Base-by-base conservation (phyloP, 2,113 vertebrate genomes). In the Notechis scutatus region DNA sequence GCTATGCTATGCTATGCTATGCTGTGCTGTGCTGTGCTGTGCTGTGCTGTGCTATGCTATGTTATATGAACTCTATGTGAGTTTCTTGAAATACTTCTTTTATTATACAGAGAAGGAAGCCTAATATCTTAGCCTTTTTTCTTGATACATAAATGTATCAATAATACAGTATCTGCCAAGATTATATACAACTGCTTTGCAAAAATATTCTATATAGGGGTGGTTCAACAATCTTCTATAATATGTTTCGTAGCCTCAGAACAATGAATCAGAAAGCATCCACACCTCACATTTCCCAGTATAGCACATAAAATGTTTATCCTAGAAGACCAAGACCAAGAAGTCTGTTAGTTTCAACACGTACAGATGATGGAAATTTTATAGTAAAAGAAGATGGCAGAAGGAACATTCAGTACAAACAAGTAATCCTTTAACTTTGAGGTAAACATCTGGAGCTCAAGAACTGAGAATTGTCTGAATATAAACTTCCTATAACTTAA, bases 341-440 rank as follows among this genome's bases (percentile, higher is more conserved):
- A 56, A 52, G 88, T 56, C n/a, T 42, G 59, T 88, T 87, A 55
- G 91, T 85, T 15, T 39, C 39, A 89, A 0, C 85, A 92, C 47
- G 93, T 95, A 74, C 87, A 74, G 55, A 93, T 96, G 94, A 95
- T 69, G 88, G 88, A 91, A 94, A 95, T 93, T 47, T 90, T 57
- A 55, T 91, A 95, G 54, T 74, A 93, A 88, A 96, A 94, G 93
- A 94, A 96, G 94, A 96, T 55, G 15, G 95, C 54, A 50, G n/a
- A 96, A 95, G 92, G 93, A 94, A 93, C 69, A 95, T 86, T 93
- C 90, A 96, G 96, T 95, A 92, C 92, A 93, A 95, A 95, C 94
- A 96, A 96, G 90, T 59, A 90, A 91, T 74, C 89, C 20, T 64
- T 90, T 92, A 96, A 93, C 94, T 95, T 94, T 97, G 95, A 94